phyloP scores from a whole-genome alignment of 2,113 vertebrate species.

The Phaethornis superciliosus region DNA sequence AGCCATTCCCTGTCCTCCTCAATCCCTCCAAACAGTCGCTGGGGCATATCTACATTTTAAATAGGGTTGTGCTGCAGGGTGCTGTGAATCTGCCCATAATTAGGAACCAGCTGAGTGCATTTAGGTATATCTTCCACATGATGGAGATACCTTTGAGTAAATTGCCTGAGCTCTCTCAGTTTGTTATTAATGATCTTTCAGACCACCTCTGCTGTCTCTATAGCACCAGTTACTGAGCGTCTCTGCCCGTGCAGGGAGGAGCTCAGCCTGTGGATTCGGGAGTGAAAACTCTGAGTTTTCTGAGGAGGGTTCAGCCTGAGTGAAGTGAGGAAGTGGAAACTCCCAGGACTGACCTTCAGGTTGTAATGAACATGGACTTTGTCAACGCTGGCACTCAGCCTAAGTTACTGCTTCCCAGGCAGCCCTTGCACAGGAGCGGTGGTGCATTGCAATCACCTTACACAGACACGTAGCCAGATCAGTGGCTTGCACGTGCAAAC shows the following conservation, averaged over 20 bases:
- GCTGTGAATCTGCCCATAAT: not conserved
- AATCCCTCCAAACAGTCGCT: not conserved
- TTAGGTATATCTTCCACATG: not conserved
- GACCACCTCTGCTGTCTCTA: not conserved
- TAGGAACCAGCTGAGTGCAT: not conserved
- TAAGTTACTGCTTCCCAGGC: not conserved
- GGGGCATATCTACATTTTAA: not conserved
- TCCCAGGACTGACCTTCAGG: not conserved
- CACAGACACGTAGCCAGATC: not conserved
- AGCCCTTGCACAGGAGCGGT: not conserved
- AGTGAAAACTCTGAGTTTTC: not conserved
- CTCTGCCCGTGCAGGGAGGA: not conserved
- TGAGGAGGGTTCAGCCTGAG: not conserved
- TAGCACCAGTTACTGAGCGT: not conserved
- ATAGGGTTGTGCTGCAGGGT: not conserved
- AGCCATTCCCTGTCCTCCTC: not conserved
- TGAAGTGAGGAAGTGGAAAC: not conserved
- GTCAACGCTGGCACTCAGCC: not conserved
- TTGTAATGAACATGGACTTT: fast-evolving
- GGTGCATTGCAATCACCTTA: not conserved
- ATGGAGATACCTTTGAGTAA: not conserved
- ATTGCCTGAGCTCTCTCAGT: not conserved
- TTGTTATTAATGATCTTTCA: not conserved
- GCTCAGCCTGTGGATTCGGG: not conserved
- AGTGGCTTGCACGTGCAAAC: not conserved